Evolutionary conservation across 2,797 vertebrate genomes (phyloP), one percentile per base, ranked within the genome.

Genomic region (Pampus argenteus): DNA sequence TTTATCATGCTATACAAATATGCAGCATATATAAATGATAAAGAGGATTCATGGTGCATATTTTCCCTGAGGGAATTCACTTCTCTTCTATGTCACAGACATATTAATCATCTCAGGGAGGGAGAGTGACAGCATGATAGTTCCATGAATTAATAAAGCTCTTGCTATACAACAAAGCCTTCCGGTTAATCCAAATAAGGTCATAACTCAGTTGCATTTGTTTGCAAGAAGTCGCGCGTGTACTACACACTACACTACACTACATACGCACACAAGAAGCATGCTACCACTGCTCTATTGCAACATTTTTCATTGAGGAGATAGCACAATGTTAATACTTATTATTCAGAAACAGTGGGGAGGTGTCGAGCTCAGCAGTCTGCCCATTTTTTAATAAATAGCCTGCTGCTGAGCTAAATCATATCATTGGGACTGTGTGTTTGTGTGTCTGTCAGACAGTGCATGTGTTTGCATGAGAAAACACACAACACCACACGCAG

Each of bases 81-180:
- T 82, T 70, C 72, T 77, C 75, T 62, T 74, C 71, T 44, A 59
- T 80, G 85, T 85, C 86, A 78, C 79, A 77, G 78, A 86, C 82
- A 73, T 84, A 91, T 92, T 86, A 91, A 88, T 93, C 86, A 90
- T 75, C 81, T 84, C 68, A 40, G 40, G 71, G 78, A 71, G 68
- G 78, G 51, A 80, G 84, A 92, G 78, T 88, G 88, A 88, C 89
- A 88, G 81, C 60, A 55, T 75, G 77, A 86, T 81, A 71, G 74
- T 84, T 85, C 74, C 81, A 91, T 91, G 88, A 91, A 93, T 93
- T 91, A 90, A 90, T 92, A 89, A 92, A 90, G 74, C 79, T 71
- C 69, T 79, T 62, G 74, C 84, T 81, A 66, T 83, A 87, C 77
- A 88, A 86, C 88, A 91, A 90, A 89, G 83, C 74, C 86, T 84